A percentile compares a stretch with the other conserved stretches of the same genome.
These are phyloP conservation scores for Brotula barbata DNA, from an alignment of 2,797 vertebrate species.

Conservation along the genomic window DNA sequence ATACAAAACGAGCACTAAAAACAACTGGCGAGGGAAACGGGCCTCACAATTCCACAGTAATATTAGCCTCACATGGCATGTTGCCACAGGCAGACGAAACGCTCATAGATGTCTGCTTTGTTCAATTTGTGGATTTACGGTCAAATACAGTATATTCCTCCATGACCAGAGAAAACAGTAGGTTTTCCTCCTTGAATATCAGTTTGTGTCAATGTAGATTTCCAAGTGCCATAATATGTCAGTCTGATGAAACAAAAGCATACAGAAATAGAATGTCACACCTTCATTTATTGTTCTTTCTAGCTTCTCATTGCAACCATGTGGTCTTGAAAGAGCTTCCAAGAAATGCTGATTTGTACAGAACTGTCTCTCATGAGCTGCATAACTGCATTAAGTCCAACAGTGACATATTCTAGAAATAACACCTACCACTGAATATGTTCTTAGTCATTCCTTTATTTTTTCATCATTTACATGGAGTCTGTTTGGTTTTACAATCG, in stretches of 20 bases:
- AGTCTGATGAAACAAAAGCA: neutral
- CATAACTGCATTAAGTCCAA: too few species aligned
- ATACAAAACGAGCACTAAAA: conserved; percentile 48
- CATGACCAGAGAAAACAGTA: conserved; percentile 18
- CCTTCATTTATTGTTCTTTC: conserved; percentile 2
- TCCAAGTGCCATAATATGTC: conserved; percentile 2
- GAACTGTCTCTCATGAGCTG: too few species aligned
- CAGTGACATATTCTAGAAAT: too few species aligned
- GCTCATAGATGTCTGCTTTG: conserved; percentile 31
- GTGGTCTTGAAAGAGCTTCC: too few species aligned
- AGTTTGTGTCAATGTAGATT: neutral
- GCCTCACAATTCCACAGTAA: conserved; percentile 51
- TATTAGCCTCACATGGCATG: conserved; percentile 52
- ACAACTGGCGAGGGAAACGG: conserved; percentile 38
- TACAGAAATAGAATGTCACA: neutral
- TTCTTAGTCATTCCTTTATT: too few species aligned
- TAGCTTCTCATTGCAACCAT: too few species aligned
- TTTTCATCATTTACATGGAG: conserved; percentile 26
- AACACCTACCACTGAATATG: too few species aligned
- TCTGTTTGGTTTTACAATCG: conserved; percentile 7
- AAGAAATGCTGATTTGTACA: too few species aligned
- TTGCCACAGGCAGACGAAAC: conserved; percentile 49
- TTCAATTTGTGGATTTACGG: conserved; percentile 45
- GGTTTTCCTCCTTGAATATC: conserved; percentile 31
- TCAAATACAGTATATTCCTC: conserved; percentile 31